Evolutionary conservation across 2,797 vertebrate species (phyloP), one percentile per base, ranked within the genome.

Genomic region (Bovichtus diacanthus): DNA sequence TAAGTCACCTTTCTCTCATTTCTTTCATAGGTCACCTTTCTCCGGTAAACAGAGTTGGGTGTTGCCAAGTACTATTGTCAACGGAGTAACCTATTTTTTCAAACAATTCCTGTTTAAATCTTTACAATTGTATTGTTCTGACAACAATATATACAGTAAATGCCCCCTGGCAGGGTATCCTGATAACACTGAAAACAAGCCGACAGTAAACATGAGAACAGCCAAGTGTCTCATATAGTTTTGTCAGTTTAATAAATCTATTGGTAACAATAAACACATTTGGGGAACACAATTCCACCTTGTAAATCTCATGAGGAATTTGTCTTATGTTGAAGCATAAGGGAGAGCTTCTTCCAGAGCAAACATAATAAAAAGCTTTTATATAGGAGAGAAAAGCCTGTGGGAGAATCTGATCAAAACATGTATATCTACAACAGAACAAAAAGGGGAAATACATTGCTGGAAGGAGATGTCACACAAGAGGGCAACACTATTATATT

Each of bases 321-420:
- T 64, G 47, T 59, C 11, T 46, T 2, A 59, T 58, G 9, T 13
- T 54, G 60, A 55, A 49, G 25, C 18, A 15, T 7, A 47, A 27
- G 15, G 36, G 4, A 27, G 0, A 50, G 34, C 9, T 11, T 43
- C 3, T 2, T 43, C 19, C 23, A 34, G 49, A 29, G 21, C 25
- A 76, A 56, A 67, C 47, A 66, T 9, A 23, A 27, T 29, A n/a
- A 67, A n/a, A 41, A 23, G 51, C 51, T 69, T 74, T 66, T 23
- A 19, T 18, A 49, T 2, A 6, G 15, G 23, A 43, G 38, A 27
- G 34, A 27, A 43, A 55, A 18, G 19, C 16, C 39, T 34, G 12
- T 36, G 36, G 64, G 18, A 74, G 63, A 53, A 53, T 58, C 19
- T 6, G n/a, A 41, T 61, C 16, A 41, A 54, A n/a, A 49, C 23